Percentiles rank a stretch among this genome's conserved stretches.
Evolutionary conservation across 92 coral and sea anemone genomes (phyloP).

Genomic region (Palythoa caribaeorum): DNA sequence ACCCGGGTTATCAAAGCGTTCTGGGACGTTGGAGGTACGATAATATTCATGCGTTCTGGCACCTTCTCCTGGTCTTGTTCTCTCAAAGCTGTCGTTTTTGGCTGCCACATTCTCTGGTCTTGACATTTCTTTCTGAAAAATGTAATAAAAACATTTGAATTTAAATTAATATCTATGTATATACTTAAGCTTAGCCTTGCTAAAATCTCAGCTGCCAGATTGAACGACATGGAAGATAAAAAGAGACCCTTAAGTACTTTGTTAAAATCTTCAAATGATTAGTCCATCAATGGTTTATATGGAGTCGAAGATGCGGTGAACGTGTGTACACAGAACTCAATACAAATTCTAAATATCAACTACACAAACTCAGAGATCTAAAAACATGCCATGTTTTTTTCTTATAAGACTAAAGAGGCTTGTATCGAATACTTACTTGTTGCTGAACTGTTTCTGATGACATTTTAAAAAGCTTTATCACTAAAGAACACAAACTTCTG

Average conservation of each 20-base stretch:
- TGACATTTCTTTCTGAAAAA: constrained; percentile 14
- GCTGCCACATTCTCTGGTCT: not conserved
- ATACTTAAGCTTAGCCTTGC: not conserved
- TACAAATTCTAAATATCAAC: too few relatives aligned
- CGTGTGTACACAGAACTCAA: too few relatives aligned
- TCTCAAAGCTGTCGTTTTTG: constrained; percentile 62
- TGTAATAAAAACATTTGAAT: not conserved
- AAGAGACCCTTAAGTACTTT: too few relatives aligned
- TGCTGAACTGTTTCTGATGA: constrained; percentile 18
- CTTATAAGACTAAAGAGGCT: not conserved
- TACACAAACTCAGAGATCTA: not conserved
- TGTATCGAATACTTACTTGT: not conserved
- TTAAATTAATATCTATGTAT: not conserved
- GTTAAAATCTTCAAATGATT: too few relatives aligned
- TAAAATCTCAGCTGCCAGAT: too few relatives aligned
- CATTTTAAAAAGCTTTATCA: not conserved
- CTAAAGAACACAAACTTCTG: not conserved
- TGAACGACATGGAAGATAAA: too few relatives aligned
- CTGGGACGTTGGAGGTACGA: constrained; percentile 92
- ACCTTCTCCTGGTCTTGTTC: constrained; percentile 96
- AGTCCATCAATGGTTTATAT: too few relatives aligned
- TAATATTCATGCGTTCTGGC: constrained; percentile 91
- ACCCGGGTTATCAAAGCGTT: constrained; percentile 98
- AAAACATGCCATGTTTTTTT: not conserved
- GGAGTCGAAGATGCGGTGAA: too few relatives aligned